Conservation (phyloP, 2,797 vertebrate species). For the Microctenopoma steveboyesi region DNA sequence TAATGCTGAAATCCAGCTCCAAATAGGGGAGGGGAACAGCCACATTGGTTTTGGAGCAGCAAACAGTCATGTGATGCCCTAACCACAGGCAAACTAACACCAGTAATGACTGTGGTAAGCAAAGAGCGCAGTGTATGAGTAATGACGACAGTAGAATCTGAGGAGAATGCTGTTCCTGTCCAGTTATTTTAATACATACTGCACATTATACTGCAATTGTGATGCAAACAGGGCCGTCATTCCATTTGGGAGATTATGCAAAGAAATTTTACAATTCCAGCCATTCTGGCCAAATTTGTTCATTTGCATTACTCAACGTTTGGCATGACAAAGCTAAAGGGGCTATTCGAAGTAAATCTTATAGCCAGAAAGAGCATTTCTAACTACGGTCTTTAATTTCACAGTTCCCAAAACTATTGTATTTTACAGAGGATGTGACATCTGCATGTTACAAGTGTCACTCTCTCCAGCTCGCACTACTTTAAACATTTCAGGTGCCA, state of each 20-base stretch:
- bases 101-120: conserved; percentile 2
- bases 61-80: neutral
- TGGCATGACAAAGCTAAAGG: conserved; percentile 57
- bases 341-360: conserved; percentile 55
- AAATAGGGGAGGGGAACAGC: neutral
- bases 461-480: conserved; percentile 57
- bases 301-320: conserved; percentile 68
- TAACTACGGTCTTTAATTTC: conserved; percentile 34
- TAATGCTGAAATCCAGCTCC: neutral
- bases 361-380: conserved; percentile 31
- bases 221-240: conserved; percentile 40
- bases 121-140: neutral
- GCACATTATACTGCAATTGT: conserved; percentile 35
- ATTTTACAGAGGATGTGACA: conserved; percentile 43
- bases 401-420: conserved; percentile 41
- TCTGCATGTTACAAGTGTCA: conserved; percentile 60
- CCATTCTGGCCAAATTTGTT: conserved; percentile 60
- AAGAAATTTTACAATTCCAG: conserved; percentile 66
- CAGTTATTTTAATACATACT: conserved; percentile 18
- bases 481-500: conserved; percentile 65
- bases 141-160: conserved; percentile 6
- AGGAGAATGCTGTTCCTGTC: conserved; percentile 1
- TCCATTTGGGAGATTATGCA: conserved; percentile 64
- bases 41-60: neutral
- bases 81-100: conserved; percentile 7